Conservation (phyloP, 64 coral and sea anemone genomes). For the Stichodactyla helianthus region DNA sequence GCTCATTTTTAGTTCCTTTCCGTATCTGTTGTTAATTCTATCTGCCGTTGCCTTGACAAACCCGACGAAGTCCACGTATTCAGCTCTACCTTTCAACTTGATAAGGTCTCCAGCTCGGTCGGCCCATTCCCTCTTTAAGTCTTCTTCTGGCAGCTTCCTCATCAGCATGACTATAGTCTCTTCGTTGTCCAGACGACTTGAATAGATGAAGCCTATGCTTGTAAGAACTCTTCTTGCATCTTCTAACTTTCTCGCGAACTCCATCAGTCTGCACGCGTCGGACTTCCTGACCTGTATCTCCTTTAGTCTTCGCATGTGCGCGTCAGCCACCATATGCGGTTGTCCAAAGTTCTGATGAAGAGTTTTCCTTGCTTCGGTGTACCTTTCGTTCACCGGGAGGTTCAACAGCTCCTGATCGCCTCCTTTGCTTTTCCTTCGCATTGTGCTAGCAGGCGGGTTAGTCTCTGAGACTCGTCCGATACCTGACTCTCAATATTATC, state of each 20-base stretch:
- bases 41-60: constrained; percentile 42
- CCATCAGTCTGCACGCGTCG: constrained; percentile 56
- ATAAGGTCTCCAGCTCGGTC: constrained; percentile 61
- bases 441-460: constrained; percentile 48
- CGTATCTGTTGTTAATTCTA: constrained; percentile 72
- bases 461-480: constrained; percentile 43
- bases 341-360: constrained; percentile 47
- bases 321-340: not conserved
- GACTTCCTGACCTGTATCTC: not conserved
- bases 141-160: constrained; percentile 60
- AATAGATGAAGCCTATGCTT: constrained; percentile 40
- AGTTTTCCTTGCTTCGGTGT: constrained; percentile 40
- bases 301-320: too few species aligned
- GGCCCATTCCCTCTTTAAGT: constrained; percentile 65
- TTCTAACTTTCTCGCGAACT: constrained; percentile 59
- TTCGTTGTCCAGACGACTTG: constrained; percentile 49
- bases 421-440: constrained; percentile 51
- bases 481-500: constrained; percentile 52
- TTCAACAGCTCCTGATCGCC: constrained; percentile 45
- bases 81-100: constrained; percentile 30
- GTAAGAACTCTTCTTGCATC: constrained; percentile 46
- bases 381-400: constrained; percentile 35
- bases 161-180: constrained; percentile 58
- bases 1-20: constrained; percentile 43
- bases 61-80: constrained; percentile 38